Base-by-base conservation (phyloP, 2,113 vertebrate genomes). In the Axis porcinus region DNA sequence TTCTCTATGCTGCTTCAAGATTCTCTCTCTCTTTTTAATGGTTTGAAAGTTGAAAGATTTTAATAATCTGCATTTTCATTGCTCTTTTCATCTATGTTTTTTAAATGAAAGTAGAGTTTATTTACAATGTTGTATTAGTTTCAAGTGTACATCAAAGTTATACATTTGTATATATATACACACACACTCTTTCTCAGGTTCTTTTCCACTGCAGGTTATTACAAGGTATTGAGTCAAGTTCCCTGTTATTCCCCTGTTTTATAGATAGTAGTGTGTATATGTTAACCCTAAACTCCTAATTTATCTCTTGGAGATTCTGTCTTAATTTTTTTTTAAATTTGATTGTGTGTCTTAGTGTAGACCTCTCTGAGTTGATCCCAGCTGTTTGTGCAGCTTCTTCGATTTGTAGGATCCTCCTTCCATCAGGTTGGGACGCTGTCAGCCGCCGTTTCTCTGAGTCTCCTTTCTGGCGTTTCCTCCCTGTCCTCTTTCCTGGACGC, bases 1-100 rank as follows among this genome's bases (percentile, higher is more conserved):
- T 83, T 60, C 78, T 28, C 58, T 3, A 9, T 85, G 33, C 28
- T 23, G 19, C n/a, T 40, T 30, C 30, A 54, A 50, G 50, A 79
- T 27, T 94, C 23, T 57, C 7, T 33, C 13, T 50, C 28, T 50
- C 45, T 81, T 12, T 19, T 50, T 89, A 86, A 84, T 54, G 52
- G 89, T 87, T 96, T 96, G n/a, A 43, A 97, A 58, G 40, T 11
- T 89, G 84, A 89, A 85, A 89, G 25, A 47, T 78, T 93, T 76
- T 88, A 27, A 25, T 57, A 70, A 43, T 67, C 10, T 95, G 28
- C 17, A 25, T 40, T 57, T 94, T 9, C 43, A 58, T 58, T 92
- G 28, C 19, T 91, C 30, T 88, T 93, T 82, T 58, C 25, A 40
- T 83, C 74, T 89, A 1, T 86, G 86, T 21, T 52, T 83, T 30